These are phyloP conservation scores for Scartelaos histophorus DNA, from an alignment of 2,113 vertebrate species.

Conservation along the genomic window DNA sequence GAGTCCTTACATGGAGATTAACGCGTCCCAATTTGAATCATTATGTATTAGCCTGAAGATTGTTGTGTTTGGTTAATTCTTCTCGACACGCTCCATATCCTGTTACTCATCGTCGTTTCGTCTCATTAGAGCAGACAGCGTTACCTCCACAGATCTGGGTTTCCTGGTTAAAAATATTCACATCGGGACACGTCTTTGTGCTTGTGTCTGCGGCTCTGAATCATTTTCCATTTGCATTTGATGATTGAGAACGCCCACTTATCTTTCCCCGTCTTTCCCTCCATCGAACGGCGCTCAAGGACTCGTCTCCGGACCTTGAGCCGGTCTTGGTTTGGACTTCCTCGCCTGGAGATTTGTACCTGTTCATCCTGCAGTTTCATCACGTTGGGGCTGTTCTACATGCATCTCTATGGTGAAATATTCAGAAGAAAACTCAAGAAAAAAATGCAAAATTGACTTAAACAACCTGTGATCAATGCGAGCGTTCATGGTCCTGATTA, in stretches of 20 bases:
- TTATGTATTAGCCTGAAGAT: neutral
- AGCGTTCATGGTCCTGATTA: too few relatives aligned
- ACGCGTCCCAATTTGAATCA: neutral
- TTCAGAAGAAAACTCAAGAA: too few relatives aligned
- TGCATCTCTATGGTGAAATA: too few relatives aligned
- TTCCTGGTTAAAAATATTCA: slow-evolving; percentile 1
- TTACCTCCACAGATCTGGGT: neutral
- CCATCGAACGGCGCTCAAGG: too few relatives aligned
- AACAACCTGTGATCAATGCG: too few relatives aligned
- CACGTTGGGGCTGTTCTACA: too few relatives aligned
- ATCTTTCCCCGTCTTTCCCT: too few relatives aligned
- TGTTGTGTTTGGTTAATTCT: neutral
- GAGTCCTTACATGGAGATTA: neutral
- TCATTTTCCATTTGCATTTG: neutral
- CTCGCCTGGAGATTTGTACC: too few relatives aligned
- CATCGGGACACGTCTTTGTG: neutral
- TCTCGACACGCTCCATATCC: neutral
- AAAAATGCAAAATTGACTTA: too few relatives aligned
- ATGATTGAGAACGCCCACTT: neutral
- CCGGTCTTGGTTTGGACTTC: too few relatives aligned
- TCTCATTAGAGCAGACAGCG: neutral
- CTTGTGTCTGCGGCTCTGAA: neutral
- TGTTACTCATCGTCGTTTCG: neutral
- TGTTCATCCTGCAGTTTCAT: too few relatives aligned
- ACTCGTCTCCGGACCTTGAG: too few relatives aligned